Evolutionary conservation across 2,888 invertebrate genomes (phyloP), one percentile per base, ranked within the genome.

Genomic region (Callyntrura guangdongensis): DNA sequence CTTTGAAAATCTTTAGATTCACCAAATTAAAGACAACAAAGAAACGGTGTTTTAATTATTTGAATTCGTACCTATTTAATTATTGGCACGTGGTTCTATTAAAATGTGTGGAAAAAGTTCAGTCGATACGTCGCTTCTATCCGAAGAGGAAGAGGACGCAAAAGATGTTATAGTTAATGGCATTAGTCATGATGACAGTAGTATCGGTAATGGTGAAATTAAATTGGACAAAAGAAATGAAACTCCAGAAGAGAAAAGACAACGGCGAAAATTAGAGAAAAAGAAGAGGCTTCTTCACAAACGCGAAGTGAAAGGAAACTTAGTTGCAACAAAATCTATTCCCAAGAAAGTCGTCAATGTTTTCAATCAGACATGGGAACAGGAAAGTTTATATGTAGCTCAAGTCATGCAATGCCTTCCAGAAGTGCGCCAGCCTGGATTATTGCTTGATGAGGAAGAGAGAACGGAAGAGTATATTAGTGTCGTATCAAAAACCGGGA

Each of bases 391-490:
- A 14, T 92, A 84, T 64, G 92, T 92, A 22, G 45, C 45, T 0
- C 17, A 61, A 20, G 88, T 89, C 17, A 77, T 90, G 67, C 53
- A 88, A 53, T 88, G 81, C 67, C 77, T 92, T 17, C 92, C 92
- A 9, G 92, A 92, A 69, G 86, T 91, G 6, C n/a, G 88, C 2
- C 74, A 86, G 9, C 92, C 92, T 1, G 90, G 85, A 2, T n/a
- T 91, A 36, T 20, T 25, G 9, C n/a, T 81, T 0, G 86, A 86
- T 1, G 89, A 91, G 25, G 92, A 91, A 8, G 92, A 91, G 20
- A 86, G 53, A 36, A 36, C 61, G 2, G 91, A 92, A 27, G 90
- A 91, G 22, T 92, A 90, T 69, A 25, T 92, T 5, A 47, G 53
- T 20, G 69, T n/a, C n/a, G n/a, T 72, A 20, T 84, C 69, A 12